Evolutionary conservation across 2,113 vertebrate genomes (phyloP).

Genomic region (Speoplatyrhinus poulsoni): DNA sequence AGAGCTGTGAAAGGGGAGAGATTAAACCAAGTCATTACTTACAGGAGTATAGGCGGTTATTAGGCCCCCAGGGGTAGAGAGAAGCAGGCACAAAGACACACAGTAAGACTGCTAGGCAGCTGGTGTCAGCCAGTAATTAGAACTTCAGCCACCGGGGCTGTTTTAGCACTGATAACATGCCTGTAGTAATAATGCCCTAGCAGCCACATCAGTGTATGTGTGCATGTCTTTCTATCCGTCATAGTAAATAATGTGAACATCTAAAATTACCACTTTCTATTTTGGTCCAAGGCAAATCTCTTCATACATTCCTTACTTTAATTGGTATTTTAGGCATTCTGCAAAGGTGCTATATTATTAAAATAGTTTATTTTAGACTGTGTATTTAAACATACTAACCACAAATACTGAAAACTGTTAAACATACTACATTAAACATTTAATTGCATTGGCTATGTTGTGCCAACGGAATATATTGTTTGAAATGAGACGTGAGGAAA

Average conservation of each 20-base stretch:
- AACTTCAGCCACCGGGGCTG: constrained; percentile 33
- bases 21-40: constrained; percentile 67
- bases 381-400: no score
- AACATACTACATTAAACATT: background rate
- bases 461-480: background rate
- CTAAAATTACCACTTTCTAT: background rate
- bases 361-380: background rate
- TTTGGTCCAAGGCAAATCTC: no score
- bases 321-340: background rate
- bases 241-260: background rate
- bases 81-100: constrained; percentile 49
- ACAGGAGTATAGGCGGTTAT: constrained; percentile 45
- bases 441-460: background rate
- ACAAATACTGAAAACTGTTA: background rate
- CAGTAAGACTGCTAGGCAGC: constrained; percentile 40
- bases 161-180: constrained; percentile 50
- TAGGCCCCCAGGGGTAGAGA: constrained; percentile 41
- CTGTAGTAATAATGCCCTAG: constrained; percentile 43
- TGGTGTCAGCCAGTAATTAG: constrained; percentile 60
- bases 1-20: constrained; percentile 72
- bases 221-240: background rate
- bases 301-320: background rate
- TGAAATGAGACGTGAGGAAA: background rate
- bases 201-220: background rate
- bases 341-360: background rate